Evolutionary conservation across 2,797 vertebrate genomes (phyloP).

Genomic region (Notamacropus eugenii): DNA sequence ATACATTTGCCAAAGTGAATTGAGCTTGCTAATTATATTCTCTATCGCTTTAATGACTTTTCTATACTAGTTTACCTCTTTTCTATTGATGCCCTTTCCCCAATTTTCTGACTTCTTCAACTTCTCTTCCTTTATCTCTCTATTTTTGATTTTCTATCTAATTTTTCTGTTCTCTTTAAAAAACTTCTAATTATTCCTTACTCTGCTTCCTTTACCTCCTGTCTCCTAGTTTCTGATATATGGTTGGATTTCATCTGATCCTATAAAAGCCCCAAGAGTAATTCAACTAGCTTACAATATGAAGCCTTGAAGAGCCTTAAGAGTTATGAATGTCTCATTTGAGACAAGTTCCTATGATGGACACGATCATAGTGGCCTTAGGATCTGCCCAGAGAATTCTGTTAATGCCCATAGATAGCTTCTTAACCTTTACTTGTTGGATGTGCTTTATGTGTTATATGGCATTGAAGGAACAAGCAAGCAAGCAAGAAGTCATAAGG

Average conservation of each 20-base stretch:
- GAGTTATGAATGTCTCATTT: conserved; percentile 14
- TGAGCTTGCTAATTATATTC: not conserved
- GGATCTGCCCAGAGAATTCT: not conserved
- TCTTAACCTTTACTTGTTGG: not conserved
- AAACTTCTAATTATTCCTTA: not conserved
- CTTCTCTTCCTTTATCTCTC: not conserved
- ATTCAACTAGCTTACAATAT: conserved; percentile 1
- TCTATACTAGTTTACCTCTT: not conserved
- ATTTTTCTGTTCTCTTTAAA: not conserved
- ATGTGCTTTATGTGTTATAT: conserved; percentile 47
- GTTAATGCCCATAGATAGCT: conserved; percentile 24
- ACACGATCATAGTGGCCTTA: not conserved
- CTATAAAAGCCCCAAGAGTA: not conserved
- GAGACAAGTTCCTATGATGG: not conserved
- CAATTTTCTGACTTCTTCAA: not conserved
- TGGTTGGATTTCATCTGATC: conserved; percentile 27
- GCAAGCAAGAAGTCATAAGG: not conserved
- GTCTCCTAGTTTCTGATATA: not conserved
- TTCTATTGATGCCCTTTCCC: not conserved
- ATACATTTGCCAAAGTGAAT: too few species aligned
- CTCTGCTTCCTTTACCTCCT: not conserved
- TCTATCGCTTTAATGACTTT: not conserved
- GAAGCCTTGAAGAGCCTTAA: not conserved
- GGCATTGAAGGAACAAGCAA: conserved; percentile 33
- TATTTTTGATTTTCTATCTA: not conserved